A percentile compares a stretch with the other conserved stretches of the same genome.
phyloP scores from a whole-genome alignment of 2,888 invertebrate species.

The Cetonia aurata region DNA sequence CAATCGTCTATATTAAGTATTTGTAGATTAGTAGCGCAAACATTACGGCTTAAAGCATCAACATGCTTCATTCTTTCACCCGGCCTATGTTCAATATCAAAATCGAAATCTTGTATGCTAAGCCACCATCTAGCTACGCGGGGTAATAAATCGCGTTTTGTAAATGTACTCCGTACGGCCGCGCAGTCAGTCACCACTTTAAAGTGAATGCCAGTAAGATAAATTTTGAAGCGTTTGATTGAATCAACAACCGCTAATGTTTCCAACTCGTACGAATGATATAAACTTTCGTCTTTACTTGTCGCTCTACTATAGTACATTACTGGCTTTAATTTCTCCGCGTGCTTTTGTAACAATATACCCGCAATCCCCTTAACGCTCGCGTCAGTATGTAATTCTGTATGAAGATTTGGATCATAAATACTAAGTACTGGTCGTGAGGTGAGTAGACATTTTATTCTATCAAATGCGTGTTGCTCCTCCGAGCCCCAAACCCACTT shows the following conservation, averaged over 20 bases:
- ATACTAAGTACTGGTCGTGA: neutral
- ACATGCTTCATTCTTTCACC: too few relatives aligned
- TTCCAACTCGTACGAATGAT: constrained; percentile 57
- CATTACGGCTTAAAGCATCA: constrained; percentile 7
- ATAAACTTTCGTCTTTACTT: constrained; percentile 35
- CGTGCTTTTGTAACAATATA: constrained; percentile 12
- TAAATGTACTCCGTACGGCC: too few relatives aligned
- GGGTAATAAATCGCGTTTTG: too few relatives aligned
- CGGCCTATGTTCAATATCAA: too few relatives aligned
- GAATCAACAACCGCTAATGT: constrained; percentile 56
- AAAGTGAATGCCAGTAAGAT: constrained; percentile 51
- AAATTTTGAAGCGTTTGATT: constrained; percentile 51
- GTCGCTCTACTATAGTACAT: constrained; percentile 45
- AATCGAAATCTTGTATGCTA: too few relatives aligned
- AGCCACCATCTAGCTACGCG: too few relatives aligned
- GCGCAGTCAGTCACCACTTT: constrained; percentile 59
- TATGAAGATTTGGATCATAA: neutral
- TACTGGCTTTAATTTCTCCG: neutral
- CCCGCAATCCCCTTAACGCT: constrained; percentile 9
- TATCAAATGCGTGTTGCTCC: neutral
- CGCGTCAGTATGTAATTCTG: constrained; percentile 32
- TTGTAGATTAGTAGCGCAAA: too few relatives aligned
- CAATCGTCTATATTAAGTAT: too few relatives aligned
- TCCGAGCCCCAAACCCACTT: constrained; percentile 33
- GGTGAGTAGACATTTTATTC: neutral